Base-by-base conservation (phyloP, 2,113 vertebrate genomes). In the Prunella fulvescens region DNA sequence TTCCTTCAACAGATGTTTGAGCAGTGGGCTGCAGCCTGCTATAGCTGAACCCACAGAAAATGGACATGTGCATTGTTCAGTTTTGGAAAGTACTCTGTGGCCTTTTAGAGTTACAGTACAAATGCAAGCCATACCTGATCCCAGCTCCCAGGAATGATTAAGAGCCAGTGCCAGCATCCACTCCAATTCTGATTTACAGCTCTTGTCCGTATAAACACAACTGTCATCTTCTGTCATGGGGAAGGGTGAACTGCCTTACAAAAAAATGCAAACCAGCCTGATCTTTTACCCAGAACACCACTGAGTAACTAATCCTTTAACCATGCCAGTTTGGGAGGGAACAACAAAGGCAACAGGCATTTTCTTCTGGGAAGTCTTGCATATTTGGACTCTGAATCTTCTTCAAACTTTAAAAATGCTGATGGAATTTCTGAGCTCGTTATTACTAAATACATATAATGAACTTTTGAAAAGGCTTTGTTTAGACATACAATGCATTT, bases 1-100 rank as follows among this genome's bases (percentile, higher is more conserved):
- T 84, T 96, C 61, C 94, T 92, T 84, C 53, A 95, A 71, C 90
- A 95, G 93, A 92, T 95, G 94, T 88, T 86, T 65, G 76, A 95
- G 96, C 87, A 94, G 81, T 81, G 87, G 88, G 87, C 88, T 94
- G 87, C 93, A 94, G 72, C 64, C 71, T 78, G 11, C 85, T 78
- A 23, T 22, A 78, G 82, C 79, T 81, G 72, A 90, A 88, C 69
- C 44, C 93, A 88, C 62, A 64, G 86, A 91, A 97, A 95, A 90
- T 0, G 61, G 93, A 88, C 61, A 1, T 0, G 3, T 54, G 81
- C 44, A 72, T 94, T 96, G 94, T 96, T 94, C 90, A 65, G 40
- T 14, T 86, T 96, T 93, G 93, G 92, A 93, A 96, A 86, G 64
- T 53, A 39, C 35, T 90, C 87, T 74, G 86, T 17, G 51, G 81